phyloP scores from a whole-genome alignment of 2,113 vertebrate species.

The Oryzias melastigma region DNA sequence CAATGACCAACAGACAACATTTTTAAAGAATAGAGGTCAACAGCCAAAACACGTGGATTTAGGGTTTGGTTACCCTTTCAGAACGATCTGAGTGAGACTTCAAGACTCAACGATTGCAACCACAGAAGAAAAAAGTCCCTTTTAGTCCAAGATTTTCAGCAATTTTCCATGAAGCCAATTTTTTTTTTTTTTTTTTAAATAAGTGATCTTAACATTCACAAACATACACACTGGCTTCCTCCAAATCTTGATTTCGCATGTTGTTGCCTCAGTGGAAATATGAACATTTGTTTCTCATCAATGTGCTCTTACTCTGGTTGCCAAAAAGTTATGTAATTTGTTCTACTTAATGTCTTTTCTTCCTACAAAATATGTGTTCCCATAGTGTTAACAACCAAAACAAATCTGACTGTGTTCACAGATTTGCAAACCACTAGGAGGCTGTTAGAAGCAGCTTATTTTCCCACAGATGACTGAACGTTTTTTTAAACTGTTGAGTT shows the following conservation, averaged over 20 bases:
- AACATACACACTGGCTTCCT: constrained; percentile 4
- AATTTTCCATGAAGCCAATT: constrained; percentile 21
- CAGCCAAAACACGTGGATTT: too few species aligned
- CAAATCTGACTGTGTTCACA: constrained; percentile 36
- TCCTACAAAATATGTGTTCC: constrained; percentile 50
- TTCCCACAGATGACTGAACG: neutral
- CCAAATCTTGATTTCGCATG: constrained; percentile 26
- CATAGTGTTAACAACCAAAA: constrained; percentile 45
- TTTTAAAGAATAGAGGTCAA: too few species aligned
- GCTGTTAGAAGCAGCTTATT: constrained; percentile 17
- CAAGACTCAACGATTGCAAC: too few species aligned
- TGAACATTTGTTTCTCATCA: constrained; percentile 35
- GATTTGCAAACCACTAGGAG: constrained; percentile 23
- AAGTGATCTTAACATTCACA: constrained; percentile 25
- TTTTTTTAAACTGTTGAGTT: too few species aligned
- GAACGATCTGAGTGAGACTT: too few species aligned
- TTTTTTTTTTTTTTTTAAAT: constrained; percentile 38
- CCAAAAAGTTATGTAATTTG: constrained; percentile 52
- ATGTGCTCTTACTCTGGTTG: constrained; percentile 29
- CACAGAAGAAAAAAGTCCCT: too few species aligned
- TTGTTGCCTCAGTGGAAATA: constrained; percentile 23
- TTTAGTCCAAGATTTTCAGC: constrained; percentile 23
- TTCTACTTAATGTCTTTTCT: constrained; percentile 39
- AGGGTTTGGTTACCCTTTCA: too few species aligned
- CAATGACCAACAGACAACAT: too few species aligned